These are phyloP conservation scores for Syngnathus acus DNA, from an alignment of 2,797 vertebrate genomes.

Conservation along the genomic window DNA sequence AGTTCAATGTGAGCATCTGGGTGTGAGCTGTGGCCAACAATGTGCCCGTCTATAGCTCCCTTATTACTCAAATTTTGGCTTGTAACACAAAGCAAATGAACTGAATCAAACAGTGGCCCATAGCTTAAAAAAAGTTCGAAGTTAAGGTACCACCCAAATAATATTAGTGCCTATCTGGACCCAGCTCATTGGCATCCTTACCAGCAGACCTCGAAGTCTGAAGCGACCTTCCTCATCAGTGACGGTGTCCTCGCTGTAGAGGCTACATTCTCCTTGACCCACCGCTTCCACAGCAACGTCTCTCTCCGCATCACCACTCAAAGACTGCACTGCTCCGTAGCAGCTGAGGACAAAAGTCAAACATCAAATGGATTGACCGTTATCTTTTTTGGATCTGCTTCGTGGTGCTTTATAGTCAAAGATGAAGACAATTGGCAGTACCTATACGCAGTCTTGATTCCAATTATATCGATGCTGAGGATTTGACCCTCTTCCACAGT, in stretches of 20 bases:
- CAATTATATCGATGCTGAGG: slow-evolving; percentile 83
- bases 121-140: no score
- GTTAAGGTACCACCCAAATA: background rate
- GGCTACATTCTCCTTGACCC: slow-evolving; percentile 84
- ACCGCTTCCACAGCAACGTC: slow-evolving; percentile 89
- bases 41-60: no score
- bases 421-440: slow-evolving; percentile 31
- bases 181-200: slow-evolving; percentile 55
- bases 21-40: no score
- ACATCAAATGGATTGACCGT: background rate
- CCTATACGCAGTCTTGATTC: slow-evolving; percentile 96
- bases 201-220: slow-evolving; percentile 87
- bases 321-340: slow-evolving; percentile 86
- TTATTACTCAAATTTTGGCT: no score
- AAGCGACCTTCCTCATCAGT: slow-evolving; percentile 94
- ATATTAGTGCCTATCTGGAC: background rate
- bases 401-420: background rate
- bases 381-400: background rate
- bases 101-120: no score
- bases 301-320: slow-evolving; percentile 91
- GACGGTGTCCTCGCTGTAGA: slow-evolving; percentile 92
- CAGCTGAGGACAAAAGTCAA: slow-evolving; percentile 68
- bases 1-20: no score
- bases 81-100: no score
- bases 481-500: slow-evolving; percentile 92